Percentiles rank a stretch among this genome's conserved stretches.
Conservation (phyloP, 2,888 invertebrate species). For the Sphaeridia pumilis region DNA sequence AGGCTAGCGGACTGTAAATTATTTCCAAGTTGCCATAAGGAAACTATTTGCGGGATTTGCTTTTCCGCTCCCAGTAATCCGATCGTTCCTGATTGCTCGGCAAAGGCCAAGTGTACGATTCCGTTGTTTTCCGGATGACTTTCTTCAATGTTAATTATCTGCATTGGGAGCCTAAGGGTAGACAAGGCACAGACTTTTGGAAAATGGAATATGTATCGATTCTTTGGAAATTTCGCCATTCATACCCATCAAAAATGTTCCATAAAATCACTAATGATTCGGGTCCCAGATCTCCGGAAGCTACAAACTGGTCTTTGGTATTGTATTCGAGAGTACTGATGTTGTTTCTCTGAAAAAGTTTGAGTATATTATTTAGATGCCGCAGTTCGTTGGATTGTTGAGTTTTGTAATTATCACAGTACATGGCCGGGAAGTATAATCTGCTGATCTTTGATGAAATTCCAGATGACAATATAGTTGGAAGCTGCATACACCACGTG, state of each 20-base stretch:
- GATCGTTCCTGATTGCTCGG: not conserved
- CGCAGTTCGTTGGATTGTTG: too few species aligned
- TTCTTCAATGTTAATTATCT: conserved; percentile 1
- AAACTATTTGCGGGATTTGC: conserved; percentile 1
- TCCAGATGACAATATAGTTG: conserved; percentile 27
- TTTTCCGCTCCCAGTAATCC: conserved; percentile 13
- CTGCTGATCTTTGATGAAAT: conserved; percentile 29
- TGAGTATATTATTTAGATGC: not conserved
- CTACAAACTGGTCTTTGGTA: conserved; percentile 16
- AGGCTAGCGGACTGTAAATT: too few species aligned
- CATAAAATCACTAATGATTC: conserved; percentile 29
- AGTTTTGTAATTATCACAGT: conserved; percentile 1
- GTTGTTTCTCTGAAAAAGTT: conserved; percentile 23
- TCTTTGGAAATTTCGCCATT: not conserved
- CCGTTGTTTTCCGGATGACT: conserved; percentile 1
- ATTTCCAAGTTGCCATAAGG: conserved; percentile 7
- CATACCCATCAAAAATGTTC: conserved; percentile 23
- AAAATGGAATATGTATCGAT: not conserved
- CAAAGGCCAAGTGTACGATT: conserved; percentile 1
- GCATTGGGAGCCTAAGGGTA: conserved; percentile 4
- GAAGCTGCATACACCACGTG: conserved; percentile 31
- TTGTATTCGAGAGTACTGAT: conserved; percentile 24
- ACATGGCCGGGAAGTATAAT: conserved; percentile 34
- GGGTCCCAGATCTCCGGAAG: conserved; percentile 28
- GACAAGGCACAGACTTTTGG: not conserved